Evolutionary conservation across 1,140 invertebrate species (phyloP).

Genomic region (Solenopsis fugax): DNA sequence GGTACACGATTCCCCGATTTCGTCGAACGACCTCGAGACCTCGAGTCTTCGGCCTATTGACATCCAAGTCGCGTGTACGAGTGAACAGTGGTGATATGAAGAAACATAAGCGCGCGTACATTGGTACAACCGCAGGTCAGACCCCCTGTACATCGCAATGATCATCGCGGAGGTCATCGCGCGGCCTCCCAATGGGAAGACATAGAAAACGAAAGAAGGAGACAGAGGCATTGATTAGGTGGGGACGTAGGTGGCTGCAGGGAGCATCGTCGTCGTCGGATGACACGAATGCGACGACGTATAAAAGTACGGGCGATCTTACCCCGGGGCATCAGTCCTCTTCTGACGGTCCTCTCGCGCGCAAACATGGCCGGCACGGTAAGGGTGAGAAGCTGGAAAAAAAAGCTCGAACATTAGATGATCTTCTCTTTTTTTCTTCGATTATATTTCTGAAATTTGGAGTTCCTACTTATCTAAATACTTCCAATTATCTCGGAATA

Average conservation of each 20-base stretch:
- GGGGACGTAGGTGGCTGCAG: conserved; percentile 72
- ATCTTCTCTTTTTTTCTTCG: background rate
- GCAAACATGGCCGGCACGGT: conserved; percentile 85
- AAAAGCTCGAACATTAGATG: no score
- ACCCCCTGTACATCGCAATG: conserved; percentile 75
- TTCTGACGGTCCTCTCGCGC: conserved; percentile 78
- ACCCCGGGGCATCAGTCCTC: conserved; percentile 84
- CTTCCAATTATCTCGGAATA: no score
- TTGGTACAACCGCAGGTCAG: conserved; percentile 68
- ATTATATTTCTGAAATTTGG: background rate
- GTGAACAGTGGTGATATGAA: conserved; percentile 78
- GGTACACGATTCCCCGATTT: conserved; percentile 46
- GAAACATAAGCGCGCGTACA: conserved; percentile 79
- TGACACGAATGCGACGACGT: conserved; percentile 75
- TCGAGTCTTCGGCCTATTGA: conserved; percentile 76
- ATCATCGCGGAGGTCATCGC: conserved; percentile 82
- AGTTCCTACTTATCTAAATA: background rate
- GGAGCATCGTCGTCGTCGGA: conserved; percentile 72
- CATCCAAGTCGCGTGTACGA: conserved; percentile 84
- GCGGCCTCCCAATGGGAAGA: conserved; percentile 29
- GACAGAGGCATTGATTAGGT: conserved; percentile 48
- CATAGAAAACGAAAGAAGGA: conserved; percentile 37
- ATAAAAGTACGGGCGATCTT: conserved; percentile 84
- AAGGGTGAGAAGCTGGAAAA: conserved; percentile 56
- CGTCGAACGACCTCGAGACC: conserved; percentile 66